Conservation (phyloP, 2,888 invertebrate genomes). For the Drosophila eohydei region DNA sequence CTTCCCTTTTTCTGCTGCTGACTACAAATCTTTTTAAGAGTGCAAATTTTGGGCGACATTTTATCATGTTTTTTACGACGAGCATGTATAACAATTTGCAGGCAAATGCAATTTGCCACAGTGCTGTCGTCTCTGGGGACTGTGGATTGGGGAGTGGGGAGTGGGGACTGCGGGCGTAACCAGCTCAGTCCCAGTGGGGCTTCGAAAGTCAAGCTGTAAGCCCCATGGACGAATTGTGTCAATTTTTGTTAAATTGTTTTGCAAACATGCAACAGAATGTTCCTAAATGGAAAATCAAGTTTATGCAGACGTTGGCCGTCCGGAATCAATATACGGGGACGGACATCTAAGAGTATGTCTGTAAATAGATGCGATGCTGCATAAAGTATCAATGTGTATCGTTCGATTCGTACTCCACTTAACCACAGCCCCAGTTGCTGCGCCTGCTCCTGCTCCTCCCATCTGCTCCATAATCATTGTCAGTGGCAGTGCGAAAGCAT, state of each 20-base stretch:
- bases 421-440: slow-evolving; percentile 4
- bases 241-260: slow-evolving; percentile 63
- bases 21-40: slow-evolving; percentile 60
- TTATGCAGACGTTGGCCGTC: neutral
- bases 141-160: slow-evolving; percentile 1
- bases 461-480: slow-evolving; percentile 6
- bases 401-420: slow-evolving; percentile 14
- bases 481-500: slow-evolving; percentile 41
- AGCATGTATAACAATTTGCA: slow-evolving; percentile 48
- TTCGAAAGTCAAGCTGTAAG: slow-evolving; percentile 28
- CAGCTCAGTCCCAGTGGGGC: slow-evolving; percentile 3
- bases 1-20: slow-evolving; percentile 7
- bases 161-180: slow-evolving; percentile 21
- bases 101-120: slow-evolving; percentile 62
- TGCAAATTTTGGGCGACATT: slow-evolving; percentile 48
- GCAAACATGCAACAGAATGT: slow-evolving; percentile 43
- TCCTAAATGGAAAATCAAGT: slow-evolving; percentile 10
- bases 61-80: slow-evolving; percentile 39
- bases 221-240: slow-evolving; percentile 48
- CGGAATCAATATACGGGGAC: slow-evolving; percentile 3
- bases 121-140: slow-evolving; percentile 25
- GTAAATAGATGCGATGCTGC: neutral
- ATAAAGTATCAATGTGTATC: neutral
- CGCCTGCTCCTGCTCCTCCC: neutral
- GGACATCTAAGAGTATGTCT: neutral